Evolutionary conservation across 1,140 invertebrate genomes (phyloP), one percentile per base, ranked within the genome.

Genomic region (Atta cephalotes): DNA sequence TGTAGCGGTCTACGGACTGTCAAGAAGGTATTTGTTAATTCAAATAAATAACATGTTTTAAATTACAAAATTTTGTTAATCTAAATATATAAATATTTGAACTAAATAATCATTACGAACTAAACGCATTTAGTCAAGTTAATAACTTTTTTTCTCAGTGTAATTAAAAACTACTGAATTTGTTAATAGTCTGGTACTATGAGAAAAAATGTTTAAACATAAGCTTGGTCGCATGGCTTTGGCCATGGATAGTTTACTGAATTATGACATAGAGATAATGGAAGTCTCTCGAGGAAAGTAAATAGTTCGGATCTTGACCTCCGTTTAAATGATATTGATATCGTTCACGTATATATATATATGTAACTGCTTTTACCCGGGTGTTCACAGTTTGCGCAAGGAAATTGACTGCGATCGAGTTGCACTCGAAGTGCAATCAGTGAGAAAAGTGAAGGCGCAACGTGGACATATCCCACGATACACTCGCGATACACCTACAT

Each of bases 261-360:
- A 39, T 28, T 21, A 1, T 7, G 31, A n/a, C 14, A 14, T 31
- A 16, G 12, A 51, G 68, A 70, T 72, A 85, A 35, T 14, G 60
- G 45, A 31, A 31, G 49, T 14, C 3, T 2, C 2, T 12, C 35
- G 45, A 25, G n/a, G 45, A 10, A 25, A 12, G 14, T 31, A 28
- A 14, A 31, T 49, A 0, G 2, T n/a, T 14, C 10, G 66, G 21
- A 84, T 81, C 78, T 88, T 90, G 90, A 90, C 89, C 82, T 63
- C 53, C 12, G 3, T 14, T 16, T 28, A 14, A 25, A 39, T 14
- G 39, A 39, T 71, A 28, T 53, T n/a, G 89, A 84, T 91, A 88
- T 62, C 63, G 7, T 9, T 12, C 14, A 70, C 60, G 6, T 77
- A 91, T 90, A 89, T 77, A 91, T 90, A 89, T 91, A 91, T 91